Percentiles rank a stretch among this genome's conserved stretches.
Conservation (phyloP, 2,113 vertebrate species). For the Chascanopsetta lugubris region DNA sequence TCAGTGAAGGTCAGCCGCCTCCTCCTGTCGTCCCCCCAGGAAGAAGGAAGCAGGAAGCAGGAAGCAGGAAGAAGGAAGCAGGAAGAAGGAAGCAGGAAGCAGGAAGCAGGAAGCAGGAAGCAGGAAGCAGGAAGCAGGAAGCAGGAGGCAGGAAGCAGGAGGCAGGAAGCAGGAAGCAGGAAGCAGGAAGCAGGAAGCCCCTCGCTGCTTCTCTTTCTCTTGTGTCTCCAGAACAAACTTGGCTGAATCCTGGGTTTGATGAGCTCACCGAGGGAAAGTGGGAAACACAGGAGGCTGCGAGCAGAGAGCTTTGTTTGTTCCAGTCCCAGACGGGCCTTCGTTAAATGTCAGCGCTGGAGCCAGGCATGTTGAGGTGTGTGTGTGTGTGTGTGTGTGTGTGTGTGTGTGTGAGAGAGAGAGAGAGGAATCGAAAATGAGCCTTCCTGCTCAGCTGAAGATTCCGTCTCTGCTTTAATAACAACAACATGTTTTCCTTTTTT, state of each 20-base stretch:
- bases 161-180: too few species aligned
- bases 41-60: too few species aligned
- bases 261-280: constrained; percentile 19
- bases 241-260: constrained; percentile 20
- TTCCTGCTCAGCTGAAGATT: constrained; percentile 2
- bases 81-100: constrained; percentile 5
- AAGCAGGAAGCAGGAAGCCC: too few species aligned
- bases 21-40: too few species aligned
- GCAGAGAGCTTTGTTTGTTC: constrained; percentile 21
- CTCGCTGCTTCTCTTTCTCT: constrained; percentile 4
- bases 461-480: constrained; percentile 8
- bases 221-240: constrained; percentile 19
- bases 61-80: neutral
- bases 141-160: constrained; percentile 22
- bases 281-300: constrained; percentile 34
- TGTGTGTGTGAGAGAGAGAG: constrained; percentile 3
- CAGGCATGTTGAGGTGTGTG: neutral
- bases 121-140: constrained; percentile 30
- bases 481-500: constrained; percentile 20
- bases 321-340: constrained; percentile 43
- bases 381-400: neutral
- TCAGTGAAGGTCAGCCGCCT: too few species aligned
- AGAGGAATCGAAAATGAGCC: neutral
- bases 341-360: constrained; percentile 35
- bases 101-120: constrained; percentile 23